These are phyloP conservation scores for Mylabris sibirica DNA, from an alignment of 2,888 invertebrate genomes.

Conservation along the genomic window DNA sequence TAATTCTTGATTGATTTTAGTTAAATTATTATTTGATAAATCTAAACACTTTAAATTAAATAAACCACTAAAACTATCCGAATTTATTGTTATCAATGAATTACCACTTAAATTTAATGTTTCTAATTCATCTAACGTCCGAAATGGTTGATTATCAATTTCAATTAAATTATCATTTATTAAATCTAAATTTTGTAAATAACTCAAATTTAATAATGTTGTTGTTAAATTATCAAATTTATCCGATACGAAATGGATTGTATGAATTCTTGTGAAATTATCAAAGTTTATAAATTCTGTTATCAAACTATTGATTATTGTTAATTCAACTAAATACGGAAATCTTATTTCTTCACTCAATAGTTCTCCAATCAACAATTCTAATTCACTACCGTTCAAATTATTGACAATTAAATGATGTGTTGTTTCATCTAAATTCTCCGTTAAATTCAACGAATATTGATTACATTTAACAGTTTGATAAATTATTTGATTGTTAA, in stretches of 20 bases:
- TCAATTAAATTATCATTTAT: conserved; percentile 67
- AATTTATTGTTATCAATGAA: conserved; percentile 66
- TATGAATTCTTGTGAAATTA: conserved; percentile 38
- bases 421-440: conserved; percentile 39
- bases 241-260: conserved; percentile 42
- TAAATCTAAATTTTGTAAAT: conserved; percentile 68
- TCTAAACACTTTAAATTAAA: conserved; percentile 72
- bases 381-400: conserved; percentile 35
- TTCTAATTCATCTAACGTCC: conserved; percentile 66
- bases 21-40: conserved; percentile 73
- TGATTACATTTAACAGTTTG: conserved; percentile 32
- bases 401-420: conserved; percentile 38
- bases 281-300: conserved; percentile 28
- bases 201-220: conserved; percentile 44
- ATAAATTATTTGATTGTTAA: conserved; percentile 18
- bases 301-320: conserved; percentile 38
- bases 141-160: conserved; percentile 65
- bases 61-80: conserved; percentile 69
- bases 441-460: conserved; percentile 36
- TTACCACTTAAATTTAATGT: conserved; percentile 76
- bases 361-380: conserved; percentile 34
- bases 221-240: conserved; percentile 43
- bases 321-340: conserved; percentile 36
- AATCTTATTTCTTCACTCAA: conserved; percentile 22
- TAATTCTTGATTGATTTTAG: conserved; percentile 64